A percentile compares a stretch with the other conserved stretches of the same genome.
Conservation (phyloP, 2,888 invertebrate genomes). For the Celastrina argiolus region DNA sequence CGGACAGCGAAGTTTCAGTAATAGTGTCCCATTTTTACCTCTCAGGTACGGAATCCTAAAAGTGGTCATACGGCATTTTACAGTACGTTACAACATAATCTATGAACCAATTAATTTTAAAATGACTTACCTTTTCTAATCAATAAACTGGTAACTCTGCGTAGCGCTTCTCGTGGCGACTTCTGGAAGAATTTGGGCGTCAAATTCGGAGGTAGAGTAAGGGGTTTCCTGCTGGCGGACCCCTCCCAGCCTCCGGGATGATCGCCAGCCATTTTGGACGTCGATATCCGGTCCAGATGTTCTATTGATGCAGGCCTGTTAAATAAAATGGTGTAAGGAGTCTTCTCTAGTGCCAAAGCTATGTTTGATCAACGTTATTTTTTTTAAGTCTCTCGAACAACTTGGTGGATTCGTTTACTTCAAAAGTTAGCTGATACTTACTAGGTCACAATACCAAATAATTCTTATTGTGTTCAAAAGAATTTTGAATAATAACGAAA, state of each 20-base stretch:
- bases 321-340: constrained; percentile 30
- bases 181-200: constrained; percentile 94
- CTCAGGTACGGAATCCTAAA: no score
- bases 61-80: no score
- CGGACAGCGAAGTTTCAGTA: no score
- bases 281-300: constrained; percentile 86
- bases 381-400: no score
- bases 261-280: constrained; percentile 69
- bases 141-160: constrained; percentile 92
- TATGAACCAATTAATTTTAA: not conserved
- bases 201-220: constrained; percentile 92
- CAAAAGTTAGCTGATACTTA: no score
- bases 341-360: not conserved
- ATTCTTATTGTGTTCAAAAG: no score
- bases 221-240: constrained; percentile 83
- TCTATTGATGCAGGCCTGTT: constrained; percentile 89
- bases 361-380: no score
- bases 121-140: constrained; percentile 86
- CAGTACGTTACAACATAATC: not conserved
- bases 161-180: constrained; percentile 90
- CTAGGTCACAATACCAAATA: no score
- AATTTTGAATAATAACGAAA: no score
- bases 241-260: constrained; percentile 73
- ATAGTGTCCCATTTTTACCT: no score
- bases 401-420: no score